phyloP scores from a whole-genome alignment of 2,888 invertebrate genomes.

The Entomobrya multifasciata region DNA sequence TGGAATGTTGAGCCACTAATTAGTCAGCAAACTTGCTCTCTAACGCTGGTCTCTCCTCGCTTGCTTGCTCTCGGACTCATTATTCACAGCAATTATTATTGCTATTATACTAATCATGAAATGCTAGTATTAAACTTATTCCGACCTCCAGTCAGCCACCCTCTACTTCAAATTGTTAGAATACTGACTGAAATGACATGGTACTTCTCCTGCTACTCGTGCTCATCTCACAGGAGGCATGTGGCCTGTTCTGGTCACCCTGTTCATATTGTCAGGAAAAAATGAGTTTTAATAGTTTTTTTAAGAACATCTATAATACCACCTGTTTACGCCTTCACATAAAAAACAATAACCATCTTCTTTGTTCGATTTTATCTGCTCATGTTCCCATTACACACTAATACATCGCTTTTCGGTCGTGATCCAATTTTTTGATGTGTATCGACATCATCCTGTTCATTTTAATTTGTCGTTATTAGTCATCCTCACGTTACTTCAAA shows the following conservation, averaged over 20 bases:
- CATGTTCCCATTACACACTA: background rate
- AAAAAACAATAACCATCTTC: background rate
- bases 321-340: background rate
- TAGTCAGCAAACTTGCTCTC: constrained; percentile 55
- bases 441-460: constrained; percentile 12
- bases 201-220: background rate
- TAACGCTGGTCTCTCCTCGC: constrained; percentile 13
- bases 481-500: background rate
- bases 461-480: too few relatives aligned
- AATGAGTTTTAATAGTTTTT: too few relatives aligned
- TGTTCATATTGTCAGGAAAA: too few relatives aligned
- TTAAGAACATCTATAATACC: background rate
- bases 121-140: constrained; percentile 15
- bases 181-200: background rate
- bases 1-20: constrained; percentile 59
- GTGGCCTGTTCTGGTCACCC: too few relatives aligned
- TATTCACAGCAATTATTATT: constrained; percentile 2
- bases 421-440: constrained; percentile 31
- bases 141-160: background rate
- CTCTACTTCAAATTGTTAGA: background rate
- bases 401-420: background rate
- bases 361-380: constrained; percentile 3
- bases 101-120: constrained; percentile 22
- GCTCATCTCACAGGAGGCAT: too few relatives aligned
- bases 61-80: constrained; percentile 26